Base-by-base conservation (phyloP, 2,797 vertebrate species). In the Takifugu ocellatus region DNA sequence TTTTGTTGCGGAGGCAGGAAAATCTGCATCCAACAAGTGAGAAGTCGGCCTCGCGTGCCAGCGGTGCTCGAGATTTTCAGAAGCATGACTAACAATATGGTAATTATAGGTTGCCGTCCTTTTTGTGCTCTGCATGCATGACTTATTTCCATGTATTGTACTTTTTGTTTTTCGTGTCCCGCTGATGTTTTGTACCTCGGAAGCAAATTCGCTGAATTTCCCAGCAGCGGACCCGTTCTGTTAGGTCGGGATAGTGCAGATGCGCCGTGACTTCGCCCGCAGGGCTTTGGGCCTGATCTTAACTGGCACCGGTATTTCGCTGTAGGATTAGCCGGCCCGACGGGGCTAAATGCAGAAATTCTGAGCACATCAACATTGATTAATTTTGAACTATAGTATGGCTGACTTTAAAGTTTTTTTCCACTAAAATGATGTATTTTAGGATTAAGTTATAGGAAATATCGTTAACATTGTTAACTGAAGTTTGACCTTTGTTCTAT, bases 261-360 rank as follows among this genome's bases (percentile, higher is more conserved):
- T 27, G 42, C 16, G 53, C 21, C 64, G 49, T 16, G 49, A 43
- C 43, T 27, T 47, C 75, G 26, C 45, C 25, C 24, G 51, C 54
- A 51, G 48, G 54, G 53, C 51, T 36, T 49, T 51, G 51, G 16
- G n/a, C 56, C 61, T 25, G 55, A 62, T 68, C 63, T 64, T 66
- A 62, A 49, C 60, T 78, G 74, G 70, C 70, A 70, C 63, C 65
- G 59, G 62, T 68, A 54, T 72, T 51, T 59, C 64, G 56, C 60
- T 1, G 25, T 65, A 51, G 29, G 72, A 68, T 82, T 77, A 75
- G 66, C 64, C 51, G 61, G 59, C 69, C 68, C 72, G 26, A 70
- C 61, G 64, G 66, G 64, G 70, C 75, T 54, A 76, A 78, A 81
- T 51, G 61, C 42, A 39, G 51, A 68, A 39, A 65, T 51, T 46